phyloP scores from a whole-genome alignment of 2,797 vertebrate genomes.

The Tauraco hartlaubi region DNA sequence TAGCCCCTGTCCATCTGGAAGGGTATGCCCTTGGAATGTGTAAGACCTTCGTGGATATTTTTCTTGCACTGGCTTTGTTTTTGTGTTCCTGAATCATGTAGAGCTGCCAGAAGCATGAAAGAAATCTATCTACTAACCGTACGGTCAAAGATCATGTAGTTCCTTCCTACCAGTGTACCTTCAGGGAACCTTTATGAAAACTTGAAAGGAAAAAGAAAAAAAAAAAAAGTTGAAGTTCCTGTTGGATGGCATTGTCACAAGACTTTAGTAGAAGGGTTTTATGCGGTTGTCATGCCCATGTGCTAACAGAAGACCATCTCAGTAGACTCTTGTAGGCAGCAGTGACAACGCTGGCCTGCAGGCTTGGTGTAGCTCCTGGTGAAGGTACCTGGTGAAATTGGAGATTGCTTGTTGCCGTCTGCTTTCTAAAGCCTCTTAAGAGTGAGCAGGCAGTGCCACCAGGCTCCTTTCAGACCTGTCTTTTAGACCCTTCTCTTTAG shows the following conservation, averaged over 20 bases:
- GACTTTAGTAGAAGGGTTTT: not conserved
- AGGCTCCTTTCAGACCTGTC: not conserved
- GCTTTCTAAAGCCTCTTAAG: not conserved
- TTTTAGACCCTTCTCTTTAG: not conserved
- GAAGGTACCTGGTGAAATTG: not conserved
- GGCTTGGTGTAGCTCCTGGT: not conserved
- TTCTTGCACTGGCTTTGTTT: not conserved
- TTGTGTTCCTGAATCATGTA: not conserved
- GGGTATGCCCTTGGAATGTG: not conserved
- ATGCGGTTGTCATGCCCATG: not conserved
- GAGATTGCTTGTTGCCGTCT: not conserved
- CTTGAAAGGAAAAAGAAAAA: not conserved
- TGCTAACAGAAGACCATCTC: not conserved
- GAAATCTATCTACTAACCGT: not conserved
- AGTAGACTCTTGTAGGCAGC: not conserved
- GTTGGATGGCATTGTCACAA: not conserved
- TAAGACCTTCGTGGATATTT: not conserved
- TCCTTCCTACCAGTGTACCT: not conserved
- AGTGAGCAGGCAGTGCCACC: not conserved
- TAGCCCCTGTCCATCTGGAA: not conserved
- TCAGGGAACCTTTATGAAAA: not conserved
- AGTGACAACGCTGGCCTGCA: rapidly evolving
- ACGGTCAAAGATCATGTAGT: not conserved
- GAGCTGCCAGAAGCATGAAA: not conserved
- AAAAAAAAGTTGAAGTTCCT: not conserved